Evolutionary conservation across 2,113 vertebrate species (phyloP).

Genomic region (Channa maculata): DNA sequence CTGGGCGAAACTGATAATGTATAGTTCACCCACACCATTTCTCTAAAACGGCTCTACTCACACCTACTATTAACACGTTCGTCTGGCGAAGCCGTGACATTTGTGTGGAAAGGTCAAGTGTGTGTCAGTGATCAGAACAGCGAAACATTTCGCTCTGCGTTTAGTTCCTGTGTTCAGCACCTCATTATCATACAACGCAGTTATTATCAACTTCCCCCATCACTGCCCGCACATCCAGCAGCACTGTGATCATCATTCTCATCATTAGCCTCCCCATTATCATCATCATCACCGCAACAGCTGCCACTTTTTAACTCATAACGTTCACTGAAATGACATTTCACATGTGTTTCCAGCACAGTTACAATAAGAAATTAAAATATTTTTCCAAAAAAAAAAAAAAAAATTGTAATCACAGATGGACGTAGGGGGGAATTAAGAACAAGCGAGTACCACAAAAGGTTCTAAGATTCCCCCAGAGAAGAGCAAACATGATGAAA

Average conservation of each 20-base stretch:
- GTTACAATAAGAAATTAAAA: not conserved
- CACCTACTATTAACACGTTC: conserved; percentile 1
- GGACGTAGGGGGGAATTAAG: not conserved
- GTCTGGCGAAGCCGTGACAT: conserved; percentile 32
- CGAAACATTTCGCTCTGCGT: conserved; percentile 21
- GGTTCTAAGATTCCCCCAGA: no score
- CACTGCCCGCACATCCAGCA: no score
- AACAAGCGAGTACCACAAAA: not conserved
- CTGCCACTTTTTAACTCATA: conserved; percentile 16
- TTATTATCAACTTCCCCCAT: conserved; percentile 18
- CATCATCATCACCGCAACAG: conserved; percentile 28
- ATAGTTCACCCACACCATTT: not conserved
- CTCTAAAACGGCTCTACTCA: conserved; percentile 2
- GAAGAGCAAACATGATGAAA: no score
- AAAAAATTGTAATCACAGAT: no score
- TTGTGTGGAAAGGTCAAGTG: conserved; percentile 56
- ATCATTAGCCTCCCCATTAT: conserved; percentile 4
- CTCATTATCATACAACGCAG: conserved; percentile 39
- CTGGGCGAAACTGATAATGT: not conserved
- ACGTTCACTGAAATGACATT: conserved; percentile 7
- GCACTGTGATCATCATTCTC: not conserved
- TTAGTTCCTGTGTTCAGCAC: not conserved
- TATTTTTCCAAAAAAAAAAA: no score
- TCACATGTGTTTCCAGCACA: conserved; percentile 11
- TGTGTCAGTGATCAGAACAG: conserved; percentile 35